Evolutionary conservation across 1,140 invertebrate genomes (phyloP).

Genomic region (Drosophila pruinosa): DNA sequence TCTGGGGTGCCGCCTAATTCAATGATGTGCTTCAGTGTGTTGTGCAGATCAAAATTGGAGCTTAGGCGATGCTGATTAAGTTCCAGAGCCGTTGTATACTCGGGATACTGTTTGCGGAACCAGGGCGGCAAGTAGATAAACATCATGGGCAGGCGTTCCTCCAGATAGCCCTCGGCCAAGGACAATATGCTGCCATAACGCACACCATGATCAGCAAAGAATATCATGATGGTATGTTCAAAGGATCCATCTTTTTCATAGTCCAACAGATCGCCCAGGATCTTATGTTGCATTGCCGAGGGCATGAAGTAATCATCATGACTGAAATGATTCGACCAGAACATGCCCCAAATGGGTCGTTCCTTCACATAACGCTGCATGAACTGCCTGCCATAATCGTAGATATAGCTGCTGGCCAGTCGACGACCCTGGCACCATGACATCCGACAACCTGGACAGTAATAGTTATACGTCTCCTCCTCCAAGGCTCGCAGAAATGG

Average conservation of each 20-base stretch:
- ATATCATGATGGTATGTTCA: slow-evolving; percentile 88
- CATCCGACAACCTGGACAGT: slow-evolving; percentile 33
- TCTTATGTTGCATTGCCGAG: slow-evolving; percentile 86
- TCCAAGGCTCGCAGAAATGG: slow-evolving; percentile 88
- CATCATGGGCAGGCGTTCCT: slow-evolving; percentile 94
- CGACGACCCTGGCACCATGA: slow-evolving; percentile 85
- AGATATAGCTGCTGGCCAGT: slow-evolving; percentile 84
- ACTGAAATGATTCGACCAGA: slow-evolving; percentile 90
- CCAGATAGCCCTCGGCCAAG: slow-evolving; percentile 88
- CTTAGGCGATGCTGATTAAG: slow-evolving; percentile 89
- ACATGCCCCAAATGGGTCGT: slow-evolving; percentile 88
- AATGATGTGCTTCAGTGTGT: slow-evolving; percentile 84
- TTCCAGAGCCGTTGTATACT: slow-evolving; percentile 86
- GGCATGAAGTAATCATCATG: slow-evolving; percentile 90
- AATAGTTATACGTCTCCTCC: slow-evolving; percentile 11
- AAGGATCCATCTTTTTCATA: slow-evolving; percentile 85
- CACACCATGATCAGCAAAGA: slow-evolving; percentile 96
- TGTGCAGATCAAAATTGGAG: slow-evolving; percentile 92
- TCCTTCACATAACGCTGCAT: slow-evolving; percentile 70
- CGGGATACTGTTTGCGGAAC: slow-evolving; percentile 87
- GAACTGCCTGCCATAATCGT: slow-evolving; percentile 85
- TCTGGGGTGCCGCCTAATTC: slow-evolving; percentile 55
- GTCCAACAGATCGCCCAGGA: slow-evolving; percentile 85
- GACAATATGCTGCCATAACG: slow-evolving; percentile 90
- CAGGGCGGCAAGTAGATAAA: slow-evolving; percentile 90